Base-by-base conservation (phyloP, 2,888 invertebrate genomes). In the Cloeon dipterum region DNA sequence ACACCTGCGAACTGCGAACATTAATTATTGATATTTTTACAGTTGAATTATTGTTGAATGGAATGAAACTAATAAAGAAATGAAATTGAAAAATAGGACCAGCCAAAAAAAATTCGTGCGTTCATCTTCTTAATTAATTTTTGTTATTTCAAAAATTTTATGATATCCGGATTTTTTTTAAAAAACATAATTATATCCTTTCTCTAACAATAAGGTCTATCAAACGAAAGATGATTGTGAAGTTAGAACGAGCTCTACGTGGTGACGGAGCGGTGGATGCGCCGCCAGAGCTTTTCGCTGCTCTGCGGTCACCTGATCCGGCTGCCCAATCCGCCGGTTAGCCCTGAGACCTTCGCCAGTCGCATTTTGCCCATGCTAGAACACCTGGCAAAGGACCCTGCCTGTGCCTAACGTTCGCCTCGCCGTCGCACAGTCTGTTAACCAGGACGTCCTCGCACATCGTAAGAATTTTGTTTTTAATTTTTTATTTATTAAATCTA, bases 351-450 rank as follows among this genome's bases (percentile, higher is more conserved):
- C 42, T 74, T 74, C 53, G 63, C 64, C 23, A 56, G 61, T 14
- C 65, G 70, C 42, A 55, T 76, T 45, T 58, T 76, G 50, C 73
- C 74, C 2, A 62, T 63, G 51, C 55, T 77, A 41, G 53, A 74
- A 33, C 61, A 61, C 43, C 55, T 78, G 13, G 65, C 68, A 34
- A 58, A 60, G 52, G 79, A 79, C 52, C 61, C 62, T n/a, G n/a
- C n/a, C n/a, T 37, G 74, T 78, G 32, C 70, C 77, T 25, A 78
- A 78, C 54, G 73, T 79, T 16, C 58, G 77, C 44, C 57, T 79
- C 34, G 65, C 68, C n/a, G 69, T 77, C 20, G 74, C 73, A 11
- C 65, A 67, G 49, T 68, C 68, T 29, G 53, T 76, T 41, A 59
- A 67, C 5, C 52, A 50, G 32, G 53, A 62, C 42, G 53, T 68